Evolutionary conservation across 2,113 vertebrate species (phyloP).

Genomic region (Amblyopsis rosae): DNA sequence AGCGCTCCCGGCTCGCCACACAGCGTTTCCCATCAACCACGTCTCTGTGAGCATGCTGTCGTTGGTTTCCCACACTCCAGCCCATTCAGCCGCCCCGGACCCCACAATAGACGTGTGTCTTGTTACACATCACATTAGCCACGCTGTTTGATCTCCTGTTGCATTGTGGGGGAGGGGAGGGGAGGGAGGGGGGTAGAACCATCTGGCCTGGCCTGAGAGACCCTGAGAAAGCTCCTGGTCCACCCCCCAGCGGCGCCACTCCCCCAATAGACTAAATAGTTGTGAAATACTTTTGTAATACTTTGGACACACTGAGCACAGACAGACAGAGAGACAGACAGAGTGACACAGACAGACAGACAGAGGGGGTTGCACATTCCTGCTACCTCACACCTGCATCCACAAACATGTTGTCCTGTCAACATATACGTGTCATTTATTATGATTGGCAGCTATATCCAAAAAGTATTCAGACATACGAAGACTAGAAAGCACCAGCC

Average conservation of each 20-base stretch:
- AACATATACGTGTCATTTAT: background rate
- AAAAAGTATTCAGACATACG: no score
- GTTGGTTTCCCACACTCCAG: constrained; percentile 87
- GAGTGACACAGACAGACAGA: constrained; percentile 11
- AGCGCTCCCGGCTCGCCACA: constrained; percentile 34
- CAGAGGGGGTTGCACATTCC: no score
- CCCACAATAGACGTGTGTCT: constrained; percentile 89
- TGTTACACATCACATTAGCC: constrained; percentile 89
- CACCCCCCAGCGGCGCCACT: constrained; percentile 38
- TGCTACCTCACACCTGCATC: background rate
- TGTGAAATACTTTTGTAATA: constrained; percentile 70
- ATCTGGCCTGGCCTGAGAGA: constrained; percentile 82
- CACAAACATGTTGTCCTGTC: background rate
- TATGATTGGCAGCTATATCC: no score
- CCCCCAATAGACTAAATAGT: constrained; percentile 55
- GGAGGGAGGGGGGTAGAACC: constrained; percentile 68
- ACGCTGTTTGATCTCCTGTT: constrained; percentile 83
- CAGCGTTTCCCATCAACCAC: constrained; percentile 71
- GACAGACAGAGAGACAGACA: constrained; percentile 55
- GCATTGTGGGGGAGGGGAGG: constrained; percentile 58
- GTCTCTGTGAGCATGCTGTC: constrained; percentile 84
- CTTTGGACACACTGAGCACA: constrained; percentile 58
- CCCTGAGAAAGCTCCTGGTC: constrained; percentile 72
- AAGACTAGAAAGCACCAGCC: no score
- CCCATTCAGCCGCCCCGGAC: constrained; percentile 75